Percentiles rank a stretch among this genome's conserved stretches.
These are phyloP conservation scores for Drosophila nannoptera DNA, from an alignment of 1,140 invertebrate genomes.

Conservation along the genomic window DNA sequence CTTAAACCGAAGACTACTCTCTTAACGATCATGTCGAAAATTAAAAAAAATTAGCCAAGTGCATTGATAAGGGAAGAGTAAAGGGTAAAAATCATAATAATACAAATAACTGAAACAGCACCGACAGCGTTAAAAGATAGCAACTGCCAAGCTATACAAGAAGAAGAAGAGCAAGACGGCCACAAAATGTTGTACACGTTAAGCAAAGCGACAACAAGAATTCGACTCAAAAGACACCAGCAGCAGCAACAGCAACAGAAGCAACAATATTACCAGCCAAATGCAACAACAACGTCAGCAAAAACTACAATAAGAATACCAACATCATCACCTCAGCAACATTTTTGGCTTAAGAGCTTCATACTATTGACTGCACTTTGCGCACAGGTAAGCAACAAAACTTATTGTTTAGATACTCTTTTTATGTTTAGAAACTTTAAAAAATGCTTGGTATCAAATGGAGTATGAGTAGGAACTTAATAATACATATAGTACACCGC, in stretches of 20 bases:
- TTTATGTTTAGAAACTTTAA: not conserved
- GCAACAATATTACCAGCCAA: too few relatives aligned
- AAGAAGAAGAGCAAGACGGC: constrained; percentile 53
- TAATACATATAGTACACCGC: not conserved
- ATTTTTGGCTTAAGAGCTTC: constrained; percentile 59
- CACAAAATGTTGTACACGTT: constrained; percentile 69
- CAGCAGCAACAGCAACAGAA: constrained; percentile 27
- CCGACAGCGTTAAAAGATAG: constrained; percentile 12
- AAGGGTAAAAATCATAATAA: constrained; percentile 24
- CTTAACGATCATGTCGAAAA: constrained; percentile 58
- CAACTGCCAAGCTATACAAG: constrained; percentile 20
- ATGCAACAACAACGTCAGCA: constrained; percentile 33
- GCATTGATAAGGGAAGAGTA: constrained; percentile 11
- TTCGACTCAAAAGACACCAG: constrained; percentile 66
- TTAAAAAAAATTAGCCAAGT: constrained; percentile 57
- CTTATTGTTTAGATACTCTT: not conserved
- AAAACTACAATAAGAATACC: constrained; percentile 8
- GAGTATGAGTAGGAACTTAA: too few relatives aligned
- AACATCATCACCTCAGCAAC: constrained; percentile 25
- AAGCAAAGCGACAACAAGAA: constrained; percentile 71
- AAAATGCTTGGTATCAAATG: not conserved
- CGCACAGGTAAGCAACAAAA: constrained; percentile 52
- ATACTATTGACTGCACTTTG: constrained; percentile 64
- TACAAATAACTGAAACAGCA: constrained; percentile 24
- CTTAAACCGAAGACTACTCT: constrained; percentile 65